Percentiles rank a stretch among this genome's conserved stretches.
phyloP scores from a whole-genome alignment of 2,888 invertebrate species.

The Tridacna crocea region DNA sequence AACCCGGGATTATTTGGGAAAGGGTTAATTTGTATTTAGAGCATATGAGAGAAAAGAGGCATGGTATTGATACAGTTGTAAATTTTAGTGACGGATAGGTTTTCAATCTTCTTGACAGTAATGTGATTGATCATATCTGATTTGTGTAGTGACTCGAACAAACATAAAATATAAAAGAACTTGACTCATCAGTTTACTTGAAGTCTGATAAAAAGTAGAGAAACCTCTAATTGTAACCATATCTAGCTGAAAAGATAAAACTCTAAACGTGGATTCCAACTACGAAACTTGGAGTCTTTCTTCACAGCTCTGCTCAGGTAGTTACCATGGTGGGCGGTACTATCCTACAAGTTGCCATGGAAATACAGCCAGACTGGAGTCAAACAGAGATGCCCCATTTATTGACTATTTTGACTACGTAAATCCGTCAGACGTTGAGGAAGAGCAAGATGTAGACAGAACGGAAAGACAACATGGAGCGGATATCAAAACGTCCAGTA shows the following conservation, averaged over 20 bases:
- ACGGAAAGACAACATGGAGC: neutral
- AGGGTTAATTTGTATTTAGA: neutral
- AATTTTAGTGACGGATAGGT: neutral
- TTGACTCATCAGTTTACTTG: too few species aligned
- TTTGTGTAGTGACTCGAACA: too few species aligned
- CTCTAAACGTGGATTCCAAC: slow-evolving; percentile 60
- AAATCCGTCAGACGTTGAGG: slow-evolving; percentile 46
- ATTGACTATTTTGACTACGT: slow-evolving; percentile 61
- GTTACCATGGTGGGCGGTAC: slow-evolving; percentile 40
- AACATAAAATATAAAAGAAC: too few species aligned
- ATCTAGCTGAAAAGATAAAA: neutral
- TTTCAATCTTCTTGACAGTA: neutral
- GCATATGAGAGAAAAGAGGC: neutral
- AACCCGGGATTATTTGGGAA: neutral
- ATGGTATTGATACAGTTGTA: neutral
- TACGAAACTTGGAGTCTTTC: slow-evolving; percentile 50
- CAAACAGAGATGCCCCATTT: slow-evolving; percentile 24
- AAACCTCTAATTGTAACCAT: too few species aligned
- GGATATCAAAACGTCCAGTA: neutral
- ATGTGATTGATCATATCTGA: too few species aligned
- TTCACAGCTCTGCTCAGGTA: slow-evolving; percentile 40
- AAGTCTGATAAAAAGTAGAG: too few species aligned
- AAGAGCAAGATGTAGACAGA: slow-evolving; percentile 4
- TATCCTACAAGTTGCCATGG: slow-evolving; percentile 34
- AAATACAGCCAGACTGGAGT: slow-evolving; percentile 19